These are phyloP conservation scores for Gortyna flavago DNA, from an alignment of 2,888 invertebrate genomes.

Conservation along the genomic window DNA sequence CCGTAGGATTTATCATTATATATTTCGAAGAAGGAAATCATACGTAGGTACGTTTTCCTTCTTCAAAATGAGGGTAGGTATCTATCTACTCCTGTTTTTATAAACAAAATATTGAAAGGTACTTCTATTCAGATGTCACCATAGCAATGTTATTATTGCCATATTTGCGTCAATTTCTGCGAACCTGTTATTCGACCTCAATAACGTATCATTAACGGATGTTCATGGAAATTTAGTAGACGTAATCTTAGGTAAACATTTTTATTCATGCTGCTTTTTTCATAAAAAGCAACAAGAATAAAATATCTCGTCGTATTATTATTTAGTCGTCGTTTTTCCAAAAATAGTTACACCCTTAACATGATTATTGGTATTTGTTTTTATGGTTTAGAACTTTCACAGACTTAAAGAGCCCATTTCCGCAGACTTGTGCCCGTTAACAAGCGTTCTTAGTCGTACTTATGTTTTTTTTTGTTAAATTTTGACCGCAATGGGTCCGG, in stretches of 20 bases:
- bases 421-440: neutral
- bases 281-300: too few species aligned
- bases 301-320: too few species aligned
- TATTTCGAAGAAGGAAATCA: neutral
- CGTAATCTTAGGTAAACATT: neutral
- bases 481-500: neutral
- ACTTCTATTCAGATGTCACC: neutral
- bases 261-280: neutral
- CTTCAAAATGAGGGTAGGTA: neutral
- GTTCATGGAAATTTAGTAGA: neutral
- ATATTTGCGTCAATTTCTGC: conserved; percentile 12
- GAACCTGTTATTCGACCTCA: conserved; percentile 18
- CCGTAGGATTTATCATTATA: neutral
- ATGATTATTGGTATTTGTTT: neutral
- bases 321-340: too few species aligned
- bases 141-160: neutral
- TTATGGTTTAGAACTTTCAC: neutral
- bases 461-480: neutral
- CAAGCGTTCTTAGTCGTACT: neutral
- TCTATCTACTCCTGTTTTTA: neutral
- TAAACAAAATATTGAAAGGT: neutral
- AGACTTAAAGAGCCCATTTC: neutral
- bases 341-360: too few species aligned
- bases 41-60: neutral
- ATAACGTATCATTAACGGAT: neutral